These are phyloP conservation scores for Anodontia alba DNA, from an alignment of 2,888 invertebrate species.

Conservation along the genomic window DNA sequence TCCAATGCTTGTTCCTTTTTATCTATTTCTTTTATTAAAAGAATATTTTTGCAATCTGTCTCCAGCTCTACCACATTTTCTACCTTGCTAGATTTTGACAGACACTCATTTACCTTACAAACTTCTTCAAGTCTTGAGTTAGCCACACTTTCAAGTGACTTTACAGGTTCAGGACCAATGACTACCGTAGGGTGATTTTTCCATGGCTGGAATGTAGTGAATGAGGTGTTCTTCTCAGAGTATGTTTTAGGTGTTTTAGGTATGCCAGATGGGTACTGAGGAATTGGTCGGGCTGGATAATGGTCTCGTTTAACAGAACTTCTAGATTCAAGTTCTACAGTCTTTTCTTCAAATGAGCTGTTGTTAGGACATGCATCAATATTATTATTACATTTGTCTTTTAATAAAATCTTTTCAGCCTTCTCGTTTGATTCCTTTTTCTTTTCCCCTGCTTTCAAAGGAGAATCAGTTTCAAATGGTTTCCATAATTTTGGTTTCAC, in stretches of 20 bases:
- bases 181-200: not conserved
- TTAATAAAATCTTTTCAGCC: not conserved
- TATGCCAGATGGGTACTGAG: constrained; percentile 1
- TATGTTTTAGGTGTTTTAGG: not conserved
- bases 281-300: not conserved
- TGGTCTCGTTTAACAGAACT: not conserved
- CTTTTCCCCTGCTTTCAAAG: not conserved
- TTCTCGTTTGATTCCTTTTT: not conserved
- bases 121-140: not conserved
- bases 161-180: not conserved
- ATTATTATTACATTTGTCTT: not conserved
- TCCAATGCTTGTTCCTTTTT: too few species aligned
- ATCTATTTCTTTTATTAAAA: not conserved
- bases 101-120: not conserved
- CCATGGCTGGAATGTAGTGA: constrained; percentile 12
- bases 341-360: not conserved
- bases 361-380: not conserved
- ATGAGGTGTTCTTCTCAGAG: constrained; percentile 10
- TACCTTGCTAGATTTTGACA: not conserved
- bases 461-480: constrained; percentile 3
- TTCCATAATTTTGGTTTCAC: constrained; percentile 10
- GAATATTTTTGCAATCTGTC: not conserved
- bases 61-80: not conserved
- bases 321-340: not conserved
- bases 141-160: not conserved